Base-by-base conservation (phyloP, 2,797 vertebrate species). In the Pipistrellus pipistrellus region DNA sequence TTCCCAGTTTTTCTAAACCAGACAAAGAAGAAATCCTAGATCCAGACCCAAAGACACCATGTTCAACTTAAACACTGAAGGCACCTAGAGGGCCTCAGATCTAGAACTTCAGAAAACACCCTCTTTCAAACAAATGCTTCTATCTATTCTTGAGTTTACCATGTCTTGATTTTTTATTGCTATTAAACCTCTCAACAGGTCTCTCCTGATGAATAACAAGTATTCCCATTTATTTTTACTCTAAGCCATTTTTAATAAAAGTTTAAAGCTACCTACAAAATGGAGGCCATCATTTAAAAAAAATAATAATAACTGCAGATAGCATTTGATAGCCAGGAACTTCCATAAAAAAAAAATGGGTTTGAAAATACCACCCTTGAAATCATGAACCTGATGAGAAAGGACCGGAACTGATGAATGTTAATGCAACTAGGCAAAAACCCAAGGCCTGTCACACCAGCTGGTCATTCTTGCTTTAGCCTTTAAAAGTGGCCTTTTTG, bases 401-500 rank as follows among this genome's bases (percentile, higher is more conserved):
- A 69, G 27, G 30, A 80, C 85, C 21, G 18, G 96, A 96, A 96
- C 90, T 95, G 96, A 94, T 78, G 62, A 96, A 96, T 96, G 97
- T 97, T 97, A 96, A 93, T 94, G 71, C 48, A 84, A 51, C 51
- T 55, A 93, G 95, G 94, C 95, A 93, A 80, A 96, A 85, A 82
- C 81, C 77, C 87, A 97, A 96, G 88, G 75, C 96, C 81, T 93
- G 93, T 96, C 91, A 90, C 91, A 93, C 77, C 85, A 96, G 95
- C 95, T 90, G 85, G 95, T 91, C 95, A 90, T 77, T 88, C 92
- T 82, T 88, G 82, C 85, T 96, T 93, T 59, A 44, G 77, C 90
- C 95, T 95, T 96, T 95, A 92, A 94, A 95, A 93, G 68, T 96
- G 84, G 66, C 72, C 90, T 62, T 90, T 92, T 91, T 94, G 91